Evolutionary conservation across 2,113 vertebrate species (phyloP), one percentile per base, ranked within the genome.

Genomic region (Stegastes partitus): DNA sequence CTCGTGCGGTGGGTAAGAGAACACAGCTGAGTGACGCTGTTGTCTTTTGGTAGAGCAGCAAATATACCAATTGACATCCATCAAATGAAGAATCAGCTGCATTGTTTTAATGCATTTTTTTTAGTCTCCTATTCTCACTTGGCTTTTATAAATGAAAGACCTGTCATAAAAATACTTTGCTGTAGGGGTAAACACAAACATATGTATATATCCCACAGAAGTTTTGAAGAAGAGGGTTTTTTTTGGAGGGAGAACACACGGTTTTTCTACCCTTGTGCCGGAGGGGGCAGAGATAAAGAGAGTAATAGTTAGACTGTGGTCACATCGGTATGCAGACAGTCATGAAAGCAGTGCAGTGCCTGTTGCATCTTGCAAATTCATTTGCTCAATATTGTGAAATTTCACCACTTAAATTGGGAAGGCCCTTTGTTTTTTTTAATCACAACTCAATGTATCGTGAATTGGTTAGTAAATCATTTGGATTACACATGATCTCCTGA

Each of bases 301-400:
- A 93, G 86, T 94, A 93, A 95, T 94, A 94, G 92, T 94, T 95
- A 94, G 95, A 95, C 94, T 95, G 79, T 91, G 94, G 93, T 96
- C 94, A 95, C 93, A 92, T 82, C 84, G 93, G 95, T 94, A 94
- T 95, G 95, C 93, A 89, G 92, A 94, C 92, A 86, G 84, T 91
- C 94, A 94, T 93, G 94, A 95, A 93, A 94, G 89, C 87, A 63
- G 78, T 76, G 61, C 82, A 44, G 59, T 89, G 82, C 95, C 93
- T 96, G 95, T 93, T 91, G 90, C 89, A 89, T 96, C 96, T 96
- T 96, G 96, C 91, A 95, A 90, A 91, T 93, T 78, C 92, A 93
- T 93, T 94, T 92, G 80, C 87, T 90, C 93, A 87, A 87, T 93
- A 93, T 91, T 93, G 87, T 90, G 93, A 93, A 93, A 92, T 93